Evolutionary conservation across 2,797 vertebrate species (phyloP), one percentile per base, ranked within the genome.

Genomic region (Peromyscus melanophrys): DNA sequence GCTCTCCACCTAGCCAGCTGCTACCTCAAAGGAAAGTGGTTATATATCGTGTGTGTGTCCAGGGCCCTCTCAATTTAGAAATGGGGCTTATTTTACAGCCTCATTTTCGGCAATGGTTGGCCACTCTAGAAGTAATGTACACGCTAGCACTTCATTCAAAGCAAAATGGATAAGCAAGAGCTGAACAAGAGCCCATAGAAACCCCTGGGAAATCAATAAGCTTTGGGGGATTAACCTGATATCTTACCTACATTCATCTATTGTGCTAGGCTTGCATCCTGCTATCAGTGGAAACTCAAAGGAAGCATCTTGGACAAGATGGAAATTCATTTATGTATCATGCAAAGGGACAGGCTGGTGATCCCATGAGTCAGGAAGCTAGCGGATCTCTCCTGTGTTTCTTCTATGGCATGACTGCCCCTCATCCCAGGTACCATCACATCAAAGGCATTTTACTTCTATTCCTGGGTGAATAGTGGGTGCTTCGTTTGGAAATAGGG

Each of bases 1-100:
- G 40, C n/a, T 97, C 93, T 87, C 49, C 37, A 83, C 82, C 84
- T 92, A 34, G 1, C 43, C 6, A 57, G 71, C 65, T 91, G 88
- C 67, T 80, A 23, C 96, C 85, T 57, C 90, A 31, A 2, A 65
- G 89, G 19, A 85, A 89, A 95, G 69, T 46, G 37, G 57, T 63
- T 10, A 1, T 86, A 65, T 67, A 63, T 77, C 81, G 61, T 11
- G 82, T 10, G 9, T 9, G 5, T 80, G 55, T 71, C 37, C 19
- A 65, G 69, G 86, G 52, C 59, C 34, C 40, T 76, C 57, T 93
- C 46, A 14, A 21, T 25, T 92, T 73, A 71, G 57, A 78, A 83
- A 65, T 4, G 77, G 23, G 63, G 65, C 73, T 85, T 77, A 87
- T 65, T 78, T 90, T 86, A 46, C 0, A 23, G 37, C 27, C 10